Conservation (phyloP, 2,797 vertebrate genomes). For the Potorous gilbertii region DNA sequence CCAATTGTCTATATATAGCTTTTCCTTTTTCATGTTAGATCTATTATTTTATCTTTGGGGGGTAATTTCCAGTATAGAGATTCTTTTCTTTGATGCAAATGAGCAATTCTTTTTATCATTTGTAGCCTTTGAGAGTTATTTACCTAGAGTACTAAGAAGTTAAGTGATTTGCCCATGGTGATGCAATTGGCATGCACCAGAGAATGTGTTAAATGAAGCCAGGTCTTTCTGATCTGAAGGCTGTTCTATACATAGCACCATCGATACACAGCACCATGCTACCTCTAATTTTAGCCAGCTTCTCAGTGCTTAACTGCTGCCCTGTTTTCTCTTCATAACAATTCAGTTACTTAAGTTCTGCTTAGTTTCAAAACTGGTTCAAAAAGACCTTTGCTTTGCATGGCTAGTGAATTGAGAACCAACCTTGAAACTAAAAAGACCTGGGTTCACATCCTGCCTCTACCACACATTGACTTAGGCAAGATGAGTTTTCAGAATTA, state of each 20-base stretch:
- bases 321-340: neutral
- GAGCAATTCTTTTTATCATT: neutral
- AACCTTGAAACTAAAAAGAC: neutral
- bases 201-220: neutral
- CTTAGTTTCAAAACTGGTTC: neutral
- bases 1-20: no score
- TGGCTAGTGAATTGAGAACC: neutral
- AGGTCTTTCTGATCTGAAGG: neutral
- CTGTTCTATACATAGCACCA: neutral
- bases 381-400: neutral
- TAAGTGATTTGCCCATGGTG: neutral
- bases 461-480: neutral
- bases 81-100: neutral
- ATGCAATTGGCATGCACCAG: neutral
- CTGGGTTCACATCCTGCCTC: neutral
- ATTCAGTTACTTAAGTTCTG: neutral
- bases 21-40: neutral
- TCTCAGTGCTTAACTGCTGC: neutral
- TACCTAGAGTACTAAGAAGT: neutral
- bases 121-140: neutral
- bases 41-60: neutral
- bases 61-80: neutral
- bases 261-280: neutral
- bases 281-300: neutral
- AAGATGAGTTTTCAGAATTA: neutral